Evolutionary conservation across 2,888 invertebrate species (phyloP).

Genomic region (Arctia plantaginis): DNA sequence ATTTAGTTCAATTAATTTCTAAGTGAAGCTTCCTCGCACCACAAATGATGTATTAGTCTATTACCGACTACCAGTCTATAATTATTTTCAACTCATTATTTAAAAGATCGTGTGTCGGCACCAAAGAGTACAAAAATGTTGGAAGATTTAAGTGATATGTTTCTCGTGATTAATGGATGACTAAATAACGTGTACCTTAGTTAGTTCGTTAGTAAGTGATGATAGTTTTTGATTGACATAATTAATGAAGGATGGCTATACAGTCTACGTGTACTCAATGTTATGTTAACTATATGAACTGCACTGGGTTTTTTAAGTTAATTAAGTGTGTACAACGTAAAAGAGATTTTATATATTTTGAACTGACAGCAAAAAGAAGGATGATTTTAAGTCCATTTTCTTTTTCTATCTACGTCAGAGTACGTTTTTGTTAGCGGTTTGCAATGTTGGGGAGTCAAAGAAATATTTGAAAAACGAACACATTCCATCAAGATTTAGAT

Average conservation of each 20-base stretch:
- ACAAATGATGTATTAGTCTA: conserved; percentile 17
- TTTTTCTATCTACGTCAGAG: background rate
- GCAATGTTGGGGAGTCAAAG: background rate
- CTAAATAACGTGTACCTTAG: background rate
- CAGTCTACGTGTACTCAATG: background rate
- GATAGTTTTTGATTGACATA: background rate
- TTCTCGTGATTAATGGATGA: background rate
- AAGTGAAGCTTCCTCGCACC: conserved; percentile 41
- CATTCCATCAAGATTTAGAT: no score
- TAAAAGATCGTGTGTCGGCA: background rate
- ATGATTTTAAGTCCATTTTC: no score
- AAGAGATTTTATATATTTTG: background rate
- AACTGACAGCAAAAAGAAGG: background rate
- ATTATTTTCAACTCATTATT: conserved; percentile 19
- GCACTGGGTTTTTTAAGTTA: background rate
- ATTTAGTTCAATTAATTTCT: conserved; percentile 49
- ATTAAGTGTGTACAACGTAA: background rate
- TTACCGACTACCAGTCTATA: conserved; percentile 14
- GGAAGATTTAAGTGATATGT: background rate
- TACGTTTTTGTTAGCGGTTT: background rate
- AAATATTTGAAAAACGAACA: no score
- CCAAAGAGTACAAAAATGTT: background rate
- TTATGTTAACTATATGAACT: background rate
- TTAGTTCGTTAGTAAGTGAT: background rate
- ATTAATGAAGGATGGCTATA: background rate